Evolutionary conservation across 2,113 vertebrate genomes (phyloP).

Genomic region (Parus major): DNA sequence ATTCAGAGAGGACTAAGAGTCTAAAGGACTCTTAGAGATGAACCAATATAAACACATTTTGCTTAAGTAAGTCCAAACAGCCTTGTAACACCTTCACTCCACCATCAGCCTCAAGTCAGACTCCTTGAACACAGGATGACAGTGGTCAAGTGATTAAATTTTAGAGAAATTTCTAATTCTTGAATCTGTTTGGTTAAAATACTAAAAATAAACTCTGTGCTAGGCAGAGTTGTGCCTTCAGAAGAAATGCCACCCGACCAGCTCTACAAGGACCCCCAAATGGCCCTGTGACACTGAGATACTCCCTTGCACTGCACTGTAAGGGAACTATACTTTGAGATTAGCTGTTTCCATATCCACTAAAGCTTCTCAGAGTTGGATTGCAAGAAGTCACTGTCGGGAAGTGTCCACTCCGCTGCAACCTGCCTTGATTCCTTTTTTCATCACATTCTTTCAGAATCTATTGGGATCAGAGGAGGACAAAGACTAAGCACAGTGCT

Average conservation of each 20-base stretch:
- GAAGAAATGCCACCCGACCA: not conserved
- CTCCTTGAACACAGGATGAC: not conserved
- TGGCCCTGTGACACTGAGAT: not conserved
- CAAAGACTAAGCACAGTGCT: not conserved
- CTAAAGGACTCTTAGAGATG: not conserved
- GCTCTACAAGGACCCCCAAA: not conserved
- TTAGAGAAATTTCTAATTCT: not conserved
- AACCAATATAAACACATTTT: not conserved
- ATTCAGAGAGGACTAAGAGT: not conserved
- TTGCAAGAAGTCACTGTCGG: not conserved
- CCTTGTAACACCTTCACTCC: not conserved
- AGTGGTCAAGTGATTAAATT: not conserved
- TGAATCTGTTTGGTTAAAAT: not conserved
- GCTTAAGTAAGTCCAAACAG: not conserved
- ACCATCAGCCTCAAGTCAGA: not conserved
- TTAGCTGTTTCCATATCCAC: not conserved
- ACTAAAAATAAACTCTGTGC: not conserved
- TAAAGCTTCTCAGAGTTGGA: not conserved
- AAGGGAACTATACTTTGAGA: not conserved
- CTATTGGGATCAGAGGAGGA: not conserved
- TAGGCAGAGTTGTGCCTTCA: not conserved
- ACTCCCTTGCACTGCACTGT: not conserved
- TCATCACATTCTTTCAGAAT: not conserved
- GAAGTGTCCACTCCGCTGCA: not conserved
- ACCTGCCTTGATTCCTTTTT: not conserved